phyloP scores from a whole-genome alignment of 1,140 invertebrate species.

The Drosophila orosa region DNA sequence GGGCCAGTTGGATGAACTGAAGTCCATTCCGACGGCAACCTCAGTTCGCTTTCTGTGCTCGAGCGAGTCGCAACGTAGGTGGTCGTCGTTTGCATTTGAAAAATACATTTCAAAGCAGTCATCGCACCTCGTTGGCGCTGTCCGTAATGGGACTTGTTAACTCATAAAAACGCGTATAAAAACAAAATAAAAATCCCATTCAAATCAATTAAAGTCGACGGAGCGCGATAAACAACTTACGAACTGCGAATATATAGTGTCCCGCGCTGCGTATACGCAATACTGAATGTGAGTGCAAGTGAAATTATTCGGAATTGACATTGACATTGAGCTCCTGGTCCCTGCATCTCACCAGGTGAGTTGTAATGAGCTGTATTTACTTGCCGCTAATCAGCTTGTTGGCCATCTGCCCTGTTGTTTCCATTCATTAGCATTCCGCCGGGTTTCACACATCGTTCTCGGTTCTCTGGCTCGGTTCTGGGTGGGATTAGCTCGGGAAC shows the following conservation, averaged over 20 bases:
- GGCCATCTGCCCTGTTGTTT: constrained; percentile 45
- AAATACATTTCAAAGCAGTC: neutral
- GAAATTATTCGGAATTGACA: constrained; percentile 57
- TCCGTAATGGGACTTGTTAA: constrained; percentile 10
- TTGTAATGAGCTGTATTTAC: constrained; percentile 38
- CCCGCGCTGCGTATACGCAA: constrained; percentile 41
- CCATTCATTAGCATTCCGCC: constrained; percentile 42
- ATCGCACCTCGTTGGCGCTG: constrained; percentile 1
- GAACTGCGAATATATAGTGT: constrained; percentile 43
- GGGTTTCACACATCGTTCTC: constrained; percentile 49
- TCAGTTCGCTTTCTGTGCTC: constrained; percentile 70
- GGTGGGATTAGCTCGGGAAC: constrained; percentile 16
- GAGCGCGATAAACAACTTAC: constrained; percentile 58
- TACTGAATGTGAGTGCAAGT: constrained; percentile 32
- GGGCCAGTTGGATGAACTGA: constrained; percentile 6
- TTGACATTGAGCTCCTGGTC: constrained; percentile 61
- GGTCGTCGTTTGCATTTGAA: constrained; percentile 12
- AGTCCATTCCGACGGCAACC: constrained; percentile 12
- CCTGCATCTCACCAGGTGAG: constrained; percentile 28
- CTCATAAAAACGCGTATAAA: constrained; percentile 25
- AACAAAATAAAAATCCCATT: constrained; percentile 24
- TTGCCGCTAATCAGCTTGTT: constrained; percentile 60
- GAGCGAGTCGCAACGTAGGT: constrained; percentile 56
- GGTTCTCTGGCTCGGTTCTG: constrained; percentile 5
- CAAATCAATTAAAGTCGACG: constrained; percentile 20